Evolutionary conservation across 2,888 invertebrate species (phyloP), one percentile per base, ranked within the genome.

Genomic region (Platerodrilus igneus): DNA sequence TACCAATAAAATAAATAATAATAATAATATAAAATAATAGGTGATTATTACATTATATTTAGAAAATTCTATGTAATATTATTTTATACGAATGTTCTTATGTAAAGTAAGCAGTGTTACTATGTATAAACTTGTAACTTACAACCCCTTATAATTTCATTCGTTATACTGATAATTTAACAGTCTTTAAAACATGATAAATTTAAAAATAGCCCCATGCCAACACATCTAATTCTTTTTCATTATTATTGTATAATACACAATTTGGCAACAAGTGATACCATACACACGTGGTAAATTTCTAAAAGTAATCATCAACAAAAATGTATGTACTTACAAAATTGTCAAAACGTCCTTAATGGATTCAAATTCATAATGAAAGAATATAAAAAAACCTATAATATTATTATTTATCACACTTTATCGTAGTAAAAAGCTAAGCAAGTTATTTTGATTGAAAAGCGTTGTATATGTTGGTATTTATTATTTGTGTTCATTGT

Each of bases 121-220:
- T 54, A 51, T 49, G 42, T n/a, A n/a, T n/a, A n/a, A n/a, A n/a
- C n/a, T n/a, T n/a, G n/a, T n/a, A 51, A 48, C 44, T 52, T 50
- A 47, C 45, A 51, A 52, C 43, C 44, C 43, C 50, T 48, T 50
- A 45, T 49, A 52, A 42, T 48, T 51, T 40, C 26, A 26, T 53
- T 58, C 54, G 51, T 53, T 56, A 56, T 56, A 56, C 51, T 54
- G 53, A 55, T 56, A 53, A 45, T 53, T 30, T 51, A 53, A 57
- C 59, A 61, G 61, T 61, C 60, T 61, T 61, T 59, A 59, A 53
- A 59, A 49, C 53, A 56, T 60, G 58, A 59, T 61, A 45, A 45
- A 44, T 44, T 45, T 37, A 45, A 45, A 56, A 57, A 57, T 56
- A 57, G 55, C 57, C 58, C 51, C 57, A 56, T 52, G 54, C 49